These are phyloP conservation scores for Aleiodes sp. DNA, from an alignment of 1,140 invertebrate genomes.

Conservation along the genomic window DNA sequence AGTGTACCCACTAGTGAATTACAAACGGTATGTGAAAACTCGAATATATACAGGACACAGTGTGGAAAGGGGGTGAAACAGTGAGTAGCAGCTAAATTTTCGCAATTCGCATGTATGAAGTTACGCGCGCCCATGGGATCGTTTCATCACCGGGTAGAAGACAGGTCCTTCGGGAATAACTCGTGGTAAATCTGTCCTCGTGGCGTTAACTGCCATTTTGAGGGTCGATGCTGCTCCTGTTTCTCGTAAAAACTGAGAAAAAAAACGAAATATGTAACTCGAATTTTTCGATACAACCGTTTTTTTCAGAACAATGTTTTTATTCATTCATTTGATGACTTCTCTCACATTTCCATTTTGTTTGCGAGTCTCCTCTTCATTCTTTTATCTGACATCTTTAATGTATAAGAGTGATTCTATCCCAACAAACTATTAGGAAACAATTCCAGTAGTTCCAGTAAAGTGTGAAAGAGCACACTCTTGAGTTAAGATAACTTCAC, in stretches of 20 bases:
- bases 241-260: too few relatives aligned
- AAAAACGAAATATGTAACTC: too few relatives aligned
- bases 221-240: slow-evolving; percentile 13
- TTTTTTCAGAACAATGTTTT: too few relatives aligned
- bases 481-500: neutral
- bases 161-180: slow-evolving; percentile 49
- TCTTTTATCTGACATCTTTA: too few relatives aligned
- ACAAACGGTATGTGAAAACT: neutral
- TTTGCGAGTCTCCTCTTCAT: too few relatives aligned
- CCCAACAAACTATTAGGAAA: neutral
- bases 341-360: too few relatives aligned
- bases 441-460: slow-evolving; percentile 6
- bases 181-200: slow-evolving; percentile 55
- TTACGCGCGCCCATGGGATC: slow-evolving; percentile 47
- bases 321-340: too few relatives aligned
- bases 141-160: slow-evolving; percentile 50
- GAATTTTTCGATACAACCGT: too few relatives aligned
- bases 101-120: slow-evolving; percentile 59
- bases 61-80: neutral
- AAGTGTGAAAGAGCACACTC: neutral
- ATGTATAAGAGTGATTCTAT: neutral
- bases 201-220: slow-evolving; percentile 54
- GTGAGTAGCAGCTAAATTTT: slow-evolving; percentile 49
- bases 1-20: slow-evolving; percentile 40
- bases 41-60: neutral